Evolutionary conservation across 2,797 vertebrate genomes (phyloP).

Genomic region (Sphenopsis melanotis): DNA sequence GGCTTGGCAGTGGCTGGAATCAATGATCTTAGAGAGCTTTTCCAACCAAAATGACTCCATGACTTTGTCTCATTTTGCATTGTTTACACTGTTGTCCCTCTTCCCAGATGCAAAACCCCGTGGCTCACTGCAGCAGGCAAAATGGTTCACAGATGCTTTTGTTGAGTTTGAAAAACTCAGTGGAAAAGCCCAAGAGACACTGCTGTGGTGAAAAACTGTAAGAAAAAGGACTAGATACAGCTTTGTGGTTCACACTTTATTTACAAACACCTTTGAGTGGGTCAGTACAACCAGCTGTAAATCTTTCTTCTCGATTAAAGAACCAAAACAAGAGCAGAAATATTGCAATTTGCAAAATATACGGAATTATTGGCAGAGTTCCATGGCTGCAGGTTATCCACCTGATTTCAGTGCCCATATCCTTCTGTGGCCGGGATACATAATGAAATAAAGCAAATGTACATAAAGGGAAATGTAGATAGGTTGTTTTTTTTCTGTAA

Average conservation of each 20-base stretch:
- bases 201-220: not conserved
- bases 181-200: not conserved
- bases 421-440: not conserved
- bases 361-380: not conserved
- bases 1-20: not conserved
- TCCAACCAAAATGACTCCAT: not conserved
- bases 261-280: not conserved
- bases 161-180: not conserved
- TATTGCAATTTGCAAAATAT: not conserved
- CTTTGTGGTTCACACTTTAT: not conserved
- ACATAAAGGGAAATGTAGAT: not conserved
- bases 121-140: not conserved
- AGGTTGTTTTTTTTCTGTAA: not conserved
- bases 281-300: not conserved
- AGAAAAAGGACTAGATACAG: not conserved
- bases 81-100: not conserved
- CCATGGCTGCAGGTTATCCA: not conserved
- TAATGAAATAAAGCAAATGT: not conserved
- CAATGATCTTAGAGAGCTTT: not conserved
- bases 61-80: not conserved
- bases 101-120: not conserved
- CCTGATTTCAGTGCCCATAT: not conserved
- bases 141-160: not conserved
- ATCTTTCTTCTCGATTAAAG: not conserved
- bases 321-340: not conserved